Base-by-base conservation (phyloP, 2,888 invertebrate species). In the Taphrorychus bicolor region DNA sequence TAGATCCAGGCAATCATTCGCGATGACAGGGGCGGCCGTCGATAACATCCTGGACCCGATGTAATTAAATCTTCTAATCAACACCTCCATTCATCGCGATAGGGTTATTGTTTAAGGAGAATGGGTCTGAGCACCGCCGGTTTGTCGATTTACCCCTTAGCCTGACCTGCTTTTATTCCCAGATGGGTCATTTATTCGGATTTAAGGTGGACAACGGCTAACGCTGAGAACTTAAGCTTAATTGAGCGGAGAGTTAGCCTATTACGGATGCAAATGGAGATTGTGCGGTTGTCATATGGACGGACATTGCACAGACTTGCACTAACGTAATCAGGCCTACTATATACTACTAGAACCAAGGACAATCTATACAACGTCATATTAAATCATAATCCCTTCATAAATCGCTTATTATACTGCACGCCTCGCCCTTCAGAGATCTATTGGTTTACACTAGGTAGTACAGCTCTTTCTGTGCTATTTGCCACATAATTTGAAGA, bases 41-140 rank as follows among this genome's bases (percentile, higher is more conserved):
- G 70, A 70, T 70, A 70, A 66, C 62, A 45, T 52, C 42, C 70
- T 53, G 62, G 70, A 61, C 60, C 70, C 62, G 63, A 67, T 75
- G 77, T 81, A 81, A 81, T 81, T 81, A 81, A 81, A 82, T 81
- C 78, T 79, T 78, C 79, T 79, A 81, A 82, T 81, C 81, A 81
- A 80, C 81, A 80, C 78, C 77, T 78, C 78, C 78, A 81, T 81
- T 81, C 79, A 78, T 78, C 77, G 76, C 74, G 78, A 78, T 79
- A 79, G 73, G 73, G 74, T 71, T 70, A 70, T 70, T 70, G 70
- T 70, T 70, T 70, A 71, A 73, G 73, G 75, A 73, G 76, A 78
- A 75, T 74, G 71, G 72, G 72, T 73, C 72, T 76, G 76, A 75
- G 63, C 59, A 59, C 63, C 59, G 62, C 67, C 49, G 56, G 67